Base-by-base conservation (phyloP, 1,140 invertebrate species). In the Drosophila kohkoa region DNA sequence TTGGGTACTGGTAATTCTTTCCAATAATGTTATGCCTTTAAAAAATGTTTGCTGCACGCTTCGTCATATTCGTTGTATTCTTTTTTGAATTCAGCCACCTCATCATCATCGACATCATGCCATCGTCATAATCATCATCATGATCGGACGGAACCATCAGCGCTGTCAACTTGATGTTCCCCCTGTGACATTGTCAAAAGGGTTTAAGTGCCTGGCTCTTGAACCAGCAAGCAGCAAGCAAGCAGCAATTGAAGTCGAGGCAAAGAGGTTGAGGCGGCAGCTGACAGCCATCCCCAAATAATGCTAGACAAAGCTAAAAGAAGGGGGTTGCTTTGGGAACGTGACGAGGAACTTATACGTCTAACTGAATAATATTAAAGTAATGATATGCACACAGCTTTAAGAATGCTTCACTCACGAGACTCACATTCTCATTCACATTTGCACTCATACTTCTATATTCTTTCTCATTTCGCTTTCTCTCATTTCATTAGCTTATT, bases 201-300 rank as follows among this genome's bases (percentile, higher is more conserved):
- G 83, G 83, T 88, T 88, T 88, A 88, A 88, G 83, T 88, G 83
- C 74, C 83, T 72, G 76, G 75, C 71, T 89, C 81, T 89, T 89
- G 70, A 88, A 80, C 72, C 70, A 81, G 54, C 20, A 79, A 65
- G 59, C 57, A 71, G 45, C 64, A 25, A 25, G 20, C 20, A 25
- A 81, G 73, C 67, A 75, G 64, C 11, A 69, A 35, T 57, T 41
- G 43, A 51, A 35, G 52, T 13, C 16, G 6, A 41, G 8, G 38
- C n/a, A 5, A n/a, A 1, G 13, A 3, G 13, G 35, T 2, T 20
- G 51, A 2, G 62, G 52, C 65, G 63, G 66, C 68, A 85, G 77
- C 75, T 83, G 81, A 66, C 74, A 83, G 60, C 51, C 73, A 80
- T 69, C 76, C 59, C 57, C 76, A 59, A 43, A 38, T 64, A 75